These are phyloP conservation scores for Cyprinodon brontotheroides DNA, from an alignment of 2,113 vertebrate species.

Conservation along the genomic window DNA sequence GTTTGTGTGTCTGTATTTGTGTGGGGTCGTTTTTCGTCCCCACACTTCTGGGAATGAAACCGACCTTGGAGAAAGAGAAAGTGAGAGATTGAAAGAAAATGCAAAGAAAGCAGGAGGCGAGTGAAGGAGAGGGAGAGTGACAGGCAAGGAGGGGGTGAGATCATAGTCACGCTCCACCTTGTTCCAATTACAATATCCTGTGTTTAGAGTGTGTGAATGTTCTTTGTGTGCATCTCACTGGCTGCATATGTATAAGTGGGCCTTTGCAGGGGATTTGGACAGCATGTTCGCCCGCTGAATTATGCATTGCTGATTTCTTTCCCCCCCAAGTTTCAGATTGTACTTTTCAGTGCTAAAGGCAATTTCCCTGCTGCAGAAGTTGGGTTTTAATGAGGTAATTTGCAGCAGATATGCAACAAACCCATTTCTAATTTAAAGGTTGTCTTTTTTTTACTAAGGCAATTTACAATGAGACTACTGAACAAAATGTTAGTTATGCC, in stretches of 20 bases:
- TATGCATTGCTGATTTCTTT: constrained; percentile 29
- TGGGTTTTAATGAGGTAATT: neutral
- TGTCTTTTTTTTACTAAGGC: too few relatives aligned
- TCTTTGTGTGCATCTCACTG: constrained; percentile 43
- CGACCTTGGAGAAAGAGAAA: constrained; percentile 7
- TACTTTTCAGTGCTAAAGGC: constrained; percentile 23
- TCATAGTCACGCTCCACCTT: constrained; percentile 79
- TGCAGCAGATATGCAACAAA: neutral
- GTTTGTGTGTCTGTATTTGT: constrained; percentile 25
- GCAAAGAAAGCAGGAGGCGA: constrained; percentile 27
- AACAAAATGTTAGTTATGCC: too few relatives aligned
- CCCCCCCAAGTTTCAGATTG: constrained; percentile 17
- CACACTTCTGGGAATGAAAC: neutral
- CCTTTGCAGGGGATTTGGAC: constrained; percentile 42
- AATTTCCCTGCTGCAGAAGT: neutral
- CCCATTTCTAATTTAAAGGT: neutral
- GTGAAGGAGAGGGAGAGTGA: constrained; percentile 50
- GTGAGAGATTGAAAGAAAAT: constrained; percentile 14
- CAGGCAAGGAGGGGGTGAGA: constrained; percentile 72
- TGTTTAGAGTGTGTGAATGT: constrained; percentile 53
- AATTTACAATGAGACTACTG: too few relatives aligned
- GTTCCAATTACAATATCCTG: constrained; percentile 80
- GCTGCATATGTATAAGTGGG: constrained; percentile 56
- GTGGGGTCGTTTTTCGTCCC: neutral
- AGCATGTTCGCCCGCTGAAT: constrained; percentile 46